Evolutionary conservation across 2,888 invertebrate species (phyloP).

Genomic region (Gortyna flavago): DNA sequence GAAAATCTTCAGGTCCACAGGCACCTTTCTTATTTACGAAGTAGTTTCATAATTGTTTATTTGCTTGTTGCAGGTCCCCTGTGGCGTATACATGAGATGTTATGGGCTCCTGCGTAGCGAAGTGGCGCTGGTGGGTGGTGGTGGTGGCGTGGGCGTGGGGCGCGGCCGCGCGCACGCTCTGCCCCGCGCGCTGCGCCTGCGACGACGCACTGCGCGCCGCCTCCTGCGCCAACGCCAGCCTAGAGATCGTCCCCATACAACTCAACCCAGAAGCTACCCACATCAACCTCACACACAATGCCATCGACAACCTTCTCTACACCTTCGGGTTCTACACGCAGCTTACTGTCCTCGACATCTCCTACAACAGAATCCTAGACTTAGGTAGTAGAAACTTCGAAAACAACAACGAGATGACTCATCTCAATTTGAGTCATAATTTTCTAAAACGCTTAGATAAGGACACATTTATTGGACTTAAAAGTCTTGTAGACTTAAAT

Average conservation of each 20-base stretch:
- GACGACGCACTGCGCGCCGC: slow-evolving; percentile 94
- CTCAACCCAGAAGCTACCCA: slow-evolving; percentile 96
- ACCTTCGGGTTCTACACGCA: slow-evolving; percentile 95
- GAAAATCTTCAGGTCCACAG: neutral
- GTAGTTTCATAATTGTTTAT: slow-evolving; percentile 36
- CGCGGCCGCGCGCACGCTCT: slow-evolving; percentile 91
- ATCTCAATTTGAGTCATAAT: slow-evolving; percentile 94
- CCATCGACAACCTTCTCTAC: slow-evolving; percentile 94
- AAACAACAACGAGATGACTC: slow-evolving; percentile 93
- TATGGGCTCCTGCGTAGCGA: slow-evolving; percentile 89
- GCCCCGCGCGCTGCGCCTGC: slow-evolving; percentile 95
- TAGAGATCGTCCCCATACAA: slow-evolving; percentile 96
- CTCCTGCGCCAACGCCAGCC: slow-evolving; percentile 93
- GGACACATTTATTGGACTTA: slow-evolving; percentile 94
- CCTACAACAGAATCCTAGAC: slow-evolving; percentile 94
- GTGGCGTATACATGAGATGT: slow-evolving; percentile 88
- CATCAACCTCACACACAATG: slow-evolving; percentile 96
- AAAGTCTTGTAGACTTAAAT: slow-evolving; percentile 92
- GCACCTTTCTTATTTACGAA: slow-evolving; percentile 1
- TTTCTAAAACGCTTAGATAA: slow-evolving; percentile 92
- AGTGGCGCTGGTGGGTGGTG: slow-evolving; percentile 89
- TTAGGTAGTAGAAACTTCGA: slow-evolving; percentile 96
- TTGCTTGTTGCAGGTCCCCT: slow-evolving; percentile 81
- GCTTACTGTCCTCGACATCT: slow-evolving; percentile 94
- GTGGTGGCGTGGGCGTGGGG: slow-evolving; percentile 89